These are phyloP conservation scores for Halichondria panicea DNA, from an alignment of 37 sponge, comb jelly and placozoan species.

Conservation along the genomic window DNA sequence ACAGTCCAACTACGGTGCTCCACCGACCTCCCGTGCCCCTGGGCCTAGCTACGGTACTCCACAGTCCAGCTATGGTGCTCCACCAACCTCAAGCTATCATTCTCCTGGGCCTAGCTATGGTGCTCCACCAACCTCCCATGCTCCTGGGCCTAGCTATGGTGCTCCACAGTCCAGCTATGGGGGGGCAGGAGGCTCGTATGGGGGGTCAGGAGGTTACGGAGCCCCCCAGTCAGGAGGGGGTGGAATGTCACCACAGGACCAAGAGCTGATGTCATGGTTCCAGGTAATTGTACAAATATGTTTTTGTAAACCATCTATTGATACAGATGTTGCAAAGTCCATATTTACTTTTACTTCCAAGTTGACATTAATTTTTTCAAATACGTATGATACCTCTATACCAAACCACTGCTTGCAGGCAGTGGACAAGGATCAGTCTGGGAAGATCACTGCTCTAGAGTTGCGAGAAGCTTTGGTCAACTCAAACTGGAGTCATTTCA, in stretches of 20 bases:
- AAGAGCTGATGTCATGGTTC: conserved; percentile 80
- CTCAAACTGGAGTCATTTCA: conserved; percentile 91
- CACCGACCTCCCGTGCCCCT: background rate
- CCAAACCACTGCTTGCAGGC: conserved; percentile 37
- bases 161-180: too few relatives aligned
- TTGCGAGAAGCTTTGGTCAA: conserved; percentile 85
- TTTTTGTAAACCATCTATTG: background rate
- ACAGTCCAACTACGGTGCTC: background rate
- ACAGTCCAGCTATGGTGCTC: conserved; percentile 2
- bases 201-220: background rate
- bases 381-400: background rate
- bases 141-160: background rate
- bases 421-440: conserved; percentile 78
- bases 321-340: background rate
- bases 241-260: conserved; percentile 73
- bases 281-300: too few relatives aligned
- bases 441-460: conserved; percentile 77
- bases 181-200: background rate
- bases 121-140: background rate
- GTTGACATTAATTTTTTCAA: background rate
- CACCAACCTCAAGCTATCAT: background rate
- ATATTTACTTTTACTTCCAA: background rate
- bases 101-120: background rate
- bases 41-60: background rate
- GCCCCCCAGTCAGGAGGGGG: too few relatives aligned